Evolutionary conservation across 2,888 invertebrate genomes (phyloP), one percentile per base, ranked within the genome.

Genomic region (Sesamia inferens): DNA sequence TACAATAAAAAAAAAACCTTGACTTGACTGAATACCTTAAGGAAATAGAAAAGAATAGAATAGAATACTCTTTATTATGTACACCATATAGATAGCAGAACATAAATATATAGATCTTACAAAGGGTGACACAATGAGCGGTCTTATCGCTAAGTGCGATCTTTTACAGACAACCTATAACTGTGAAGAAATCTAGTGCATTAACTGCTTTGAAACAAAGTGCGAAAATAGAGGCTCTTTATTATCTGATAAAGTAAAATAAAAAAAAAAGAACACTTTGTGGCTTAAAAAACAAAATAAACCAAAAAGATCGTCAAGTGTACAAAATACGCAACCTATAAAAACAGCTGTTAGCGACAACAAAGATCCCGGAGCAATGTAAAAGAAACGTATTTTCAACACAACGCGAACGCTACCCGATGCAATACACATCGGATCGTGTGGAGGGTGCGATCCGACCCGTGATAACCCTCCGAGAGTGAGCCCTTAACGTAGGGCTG

Each of bases 381-480:
- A 62, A 71, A 71, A 81, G 81, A 80, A 71, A 69, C 66, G 81
- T 83, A 80, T 83, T 80, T 64, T 61, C 67, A 64, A 47, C 59
- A 57, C 71, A 83, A 71, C 59, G 51, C 48, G 47, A 48, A 54
- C 5, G 10, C n/a, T 54, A 11, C 51, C 63, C 65, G 68, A 44
- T 70, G 69, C 71, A 76, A 65, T 83, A 79, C 84, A 80, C 77
- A 74, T 77, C 67, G 79, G 78, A 78, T 79, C 83, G 82, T 83
- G 71, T 85, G 82, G 86, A 90, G 90, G 92, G 91, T 88, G 88
- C 88, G 89, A 88, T 88, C 84, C 87, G 82, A 81, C 85, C 79
- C 81, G 86, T 81, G 91, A 90, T 92, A 93, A 92, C 93, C 93
- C 93, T 93, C 90, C 73, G 84, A 85, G 85, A 88, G 87, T 85